Evolutionary conservation across 2,113 vertebrate genomes (phyloP).

Genomic region (Oryzias celebensis): DNA sequence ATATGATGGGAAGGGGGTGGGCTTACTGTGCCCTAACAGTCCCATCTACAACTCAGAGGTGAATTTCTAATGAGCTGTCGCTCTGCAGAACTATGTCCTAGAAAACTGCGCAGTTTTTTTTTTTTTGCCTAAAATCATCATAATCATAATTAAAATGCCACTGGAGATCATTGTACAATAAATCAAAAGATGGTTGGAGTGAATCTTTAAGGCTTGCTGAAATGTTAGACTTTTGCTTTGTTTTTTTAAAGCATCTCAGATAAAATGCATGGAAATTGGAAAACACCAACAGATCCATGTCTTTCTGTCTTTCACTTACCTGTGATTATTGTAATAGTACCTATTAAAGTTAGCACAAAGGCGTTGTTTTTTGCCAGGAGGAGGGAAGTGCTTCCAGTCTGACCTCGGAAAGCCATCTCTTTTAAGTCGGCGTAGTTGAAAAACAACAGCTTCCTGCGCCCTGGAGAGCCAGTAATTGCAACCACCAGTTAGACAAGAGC

Average conservation of each 20-base stretch:
- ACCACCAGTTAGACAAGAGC: constrained; percentile 42
- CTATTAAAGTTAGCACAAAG: constrained; percentile 29
- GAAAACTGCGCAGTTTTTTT: no score
- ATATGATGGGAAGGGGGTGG: no score
- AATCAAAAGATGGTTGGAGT: no score
- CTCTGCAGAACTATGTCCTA: no score
- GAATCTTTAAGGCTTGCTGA: no score
- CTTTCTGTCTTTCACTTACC: constrained; percentile 16
- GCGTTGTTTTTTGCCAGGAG: constrained; percentile 16
- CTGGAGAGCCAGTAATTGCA: constrained; percentile 56
- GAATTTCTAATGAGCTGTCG: no score
- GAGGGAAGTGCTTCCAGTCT: constrained; percentile 28
- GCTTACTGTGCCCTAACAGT: no score
- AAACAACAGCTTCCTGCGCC: constrained; percentile 58
- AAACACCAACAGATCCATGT: constrained; percentile 4
- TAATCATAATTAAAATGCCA: no score
- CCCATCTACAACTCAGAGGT: no score
- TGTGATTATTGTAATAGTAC: constrained; percentile 45
- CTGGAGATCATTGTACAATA: no score
- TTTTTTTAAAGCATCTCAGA: constrained; percentile 5
- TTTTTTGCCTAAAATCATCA: no score
- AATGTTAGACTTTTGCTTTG: neutral
- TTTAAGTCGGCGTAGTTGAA: constrained; percentile 29
- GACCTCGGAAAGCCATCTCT: constrained; percentile 36
- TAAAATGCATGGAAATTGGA: constrained; percentile 6